Evolutionary conservation across 2,113 vertebrate species (phyloP), one percentile per base, ranked within the genome.

Genomic region (Grus americana): DNA sequence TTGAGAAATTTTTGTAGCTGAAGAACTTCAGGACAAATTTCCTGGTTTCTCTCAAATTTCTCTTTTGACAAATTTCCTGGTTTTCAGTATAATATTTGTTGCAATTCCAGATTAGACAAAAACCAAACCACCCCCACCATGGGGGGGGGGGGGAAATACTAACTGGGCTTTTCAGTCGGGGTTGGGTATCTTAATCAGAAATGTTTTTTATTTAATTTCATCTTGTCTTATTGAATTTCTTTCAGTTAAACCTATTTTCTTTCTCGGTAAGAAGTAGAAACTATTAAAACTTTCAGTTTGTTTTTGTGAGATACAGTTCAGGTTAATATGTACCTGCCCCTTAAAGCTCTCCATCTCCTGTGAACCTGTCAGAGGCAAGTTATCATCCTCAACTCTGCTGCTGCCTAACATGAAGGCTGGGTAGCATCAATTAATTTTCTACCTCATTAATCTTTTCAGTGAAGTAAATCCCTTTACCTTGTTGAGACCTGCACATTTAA

Each of bases 101-200:
- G 62, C 90, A 61, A 47, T 44, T 73, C 84, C 49, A 86, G 58
- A 76, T 84, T 80, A 75, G 27, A 79, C 12, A 19, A 49, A 59
- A 78, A 16, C 4, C 11, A 54, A 87, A 27, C 65, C 34, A 46
- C 17, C 11, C 24, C 14, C 32, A 52, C 6, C 1, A 1, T 24
- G 20, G 12, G 44, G 12, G 15, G 44, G 13, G 44, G 15, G 44
- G 13, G 44, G 15, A 15, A 12, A 44, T 13, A 44, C n/a, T n/a
- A n/a, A n/a, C n/a, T n/a, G n/a, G n/a, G n/a, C n/a, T n/a, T n/a
- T n/a, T n/a, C n/a, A n/a, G n/a, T n/a, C n/a, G n/a, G n/a, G n/a
- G n/a, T n/a, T n/a, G n/a, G n/a, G n/a, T n/a, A n/a, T n/a, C 62
- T 89, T 88, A 55, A 78, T 73, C 52, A 74, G 75, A 93, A 95